Percentiles rank a stretch among this genome's conserved stretches.
These are phyloP conservation scores for Drosophila falleni DNA, from an alignment of 2,888 invertebrate species.

Conservation along the genomic window DNA sequence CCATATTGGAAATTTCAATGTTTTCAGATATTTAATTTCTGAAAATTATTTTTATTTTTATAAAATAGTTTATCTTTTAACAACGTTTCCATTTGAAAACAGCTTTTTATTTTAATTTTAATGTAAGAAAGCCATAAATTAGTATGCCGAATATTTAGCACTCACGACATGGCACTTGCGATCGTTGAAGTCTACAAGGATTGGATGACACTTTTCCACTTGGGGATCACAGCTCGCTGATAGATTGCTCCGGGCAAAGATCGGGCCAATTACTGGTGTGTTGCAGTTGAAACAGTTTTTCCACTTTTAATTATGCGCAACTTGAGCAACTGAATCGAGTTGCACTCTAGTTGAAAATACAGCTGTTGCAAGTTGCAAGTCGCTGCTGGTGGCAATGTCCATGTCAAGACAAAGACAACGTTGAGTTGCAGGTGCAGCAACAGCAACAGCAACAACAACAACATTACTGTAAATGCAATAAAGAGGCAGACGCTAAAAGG, in stretches of 20 bases:
- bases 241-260: constrained; percentile 35
- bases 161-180: background rate
- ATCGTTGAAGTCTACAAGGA: constrained; percentile 4
- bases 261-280: constrained; percentile 51
- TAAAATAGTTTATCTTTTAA: no score
- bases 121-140: background rate
- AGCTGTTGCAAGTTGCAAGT: constrained; percentile 36
- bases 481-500: constrained; percentile 49
- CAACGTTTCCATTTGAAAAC: no score
- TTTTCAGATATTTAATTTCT: no score
- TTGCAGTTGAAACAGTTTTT: constrained; percentile 43
- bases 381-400: constrained; percentile 64
- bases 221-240: constrained; percentile 21
- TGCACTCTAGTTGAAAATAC: constrained; percentile 36
- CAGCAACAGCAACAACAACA: constrained; percentile 48
- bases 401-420: constrained; percentile 62
- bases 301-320: constrained; percentile 71
- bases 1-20: no score
- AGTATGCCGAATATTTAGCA: background rate
- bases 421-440: constrained; percentile 69
- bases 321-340: constrained; percentile 41
- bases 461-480: constrained; percentile 73
- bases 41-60: no score
- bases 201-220: constrained; percentile 32
- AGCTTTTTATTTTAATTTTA: background rate